Percentiles rank a stretch among this genome's conserved stretches.
These are phyloP conservation scores for Metellina segmentata DNA, from an alignment of 2,888 invertebrate species.

Conservation along the genomic window DNA sequence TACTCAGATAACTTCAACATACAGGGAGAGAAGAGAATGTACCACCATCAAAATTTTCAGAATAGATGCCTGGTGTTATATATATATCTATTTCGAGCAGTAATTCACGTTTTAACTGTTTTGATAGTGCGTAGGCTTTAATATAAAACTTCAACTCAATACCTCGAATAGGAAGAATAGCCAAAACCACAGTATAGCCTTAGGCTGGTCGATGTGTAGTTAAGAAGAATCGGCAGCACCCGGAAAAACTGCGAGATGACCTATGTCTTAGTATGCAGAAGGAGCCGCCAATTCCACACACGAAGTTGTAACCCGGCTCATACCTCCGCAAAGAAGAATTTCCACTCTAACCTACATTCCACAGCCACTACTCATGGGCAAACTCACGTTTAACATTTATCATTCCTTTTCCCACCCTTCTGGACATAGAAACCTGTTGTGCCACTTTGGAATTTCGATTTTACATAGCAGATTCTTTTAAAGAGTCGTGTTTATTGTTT, in stretches of 20 bases:
- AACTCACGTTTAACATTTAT: not conserved
- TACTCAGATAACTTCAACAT: no score
- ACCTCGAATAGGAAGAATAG: not conserved
- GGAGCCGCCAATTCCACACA: not conserved
- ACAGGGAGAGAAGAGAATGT: no score
- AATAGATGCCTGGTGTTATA: no score
- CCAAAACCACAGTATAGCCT: not conserved
- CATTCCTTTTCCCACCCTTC: not conserved
- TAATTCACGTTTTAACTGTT: no score
- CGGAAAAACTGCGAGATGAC: slow-evolving; percentile 66
- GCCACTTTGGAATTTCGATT: not conserved
- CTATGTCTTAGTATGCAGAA: slow-evolving; percentile 35
- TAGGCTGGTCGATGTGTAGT: not conserved
- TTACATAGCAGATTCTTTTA: not conserved
- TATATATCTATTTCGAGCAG: no score
- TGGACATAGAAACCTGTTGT: not conserved
- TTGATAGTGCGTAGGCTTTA: no score
- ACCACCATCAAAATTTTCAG: no score
- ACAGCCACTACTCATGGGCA: slow-evolving; percentile 9
- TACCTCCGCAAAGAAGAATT: slow-evolving; percentile 35
- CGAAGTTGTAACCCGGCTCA: not conserved
- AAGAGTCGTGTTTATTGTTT: not conserved
- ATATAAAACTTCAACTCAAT: no score
- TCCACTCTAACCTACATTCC: slow-evolving; percentile 73
- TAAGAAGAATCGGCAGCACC: slow-evolving; percentile 46